Percentiles rank a stretch among this genome's conserved stretches.
Evolutionary conservation across 2,797 vertebrate species (phyloP).

Genomic region (Malacoctenus gilli): DNA sequence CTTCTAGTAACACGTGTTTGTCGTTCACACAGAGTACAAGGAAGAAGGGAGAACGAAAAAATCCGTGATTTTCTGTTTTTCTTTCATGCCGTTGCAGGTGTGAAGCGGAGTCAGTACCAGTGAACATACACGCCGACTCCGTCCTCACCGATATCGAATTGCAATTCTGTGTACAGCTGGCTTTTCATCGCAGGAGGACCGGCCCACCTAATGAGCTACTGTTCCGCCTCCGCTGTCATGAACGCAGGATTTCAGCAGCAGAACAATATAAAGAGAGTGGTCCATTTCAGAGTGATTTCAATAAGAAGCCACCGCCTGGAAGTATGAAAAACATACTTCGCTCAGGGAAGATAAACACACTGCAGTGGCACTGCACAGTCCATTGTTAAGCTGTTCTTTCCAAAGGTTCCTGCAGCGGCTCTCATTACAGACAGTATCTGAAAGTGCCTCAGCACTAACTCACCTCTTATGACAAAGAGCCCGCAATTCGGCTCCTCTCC

Average conservation of each 20-base stretch:
- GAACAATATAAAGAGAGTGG: slow-evolving; percentile 31
- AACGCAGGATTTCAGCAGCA: slow-evolving; percentile 37
- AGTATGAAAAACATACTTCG: slow-evolving; percentile 35
- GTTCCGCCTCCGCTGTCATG: slow-evolving; percentile 24
- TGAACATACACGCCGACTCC: slow-evolving; percentile 18
- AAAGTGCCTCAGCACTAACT: slow-evolving; percentile 34
- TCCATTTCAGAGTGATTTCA: slow-evolving; percentile 42
- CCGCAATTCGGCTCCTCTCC: slow-evolving; percentile 42
- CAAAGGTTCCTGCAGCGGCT: slow-evolving; percentile 54
- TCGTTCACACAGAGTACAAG: slow-evolving; percentile 19
- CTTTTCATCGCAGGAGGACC: slow-evolving; percentile 40
- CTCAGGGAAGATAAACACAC: slow-evolving; percentile 53
- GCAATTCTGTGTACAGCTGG: slow-evolving; percentile 45
- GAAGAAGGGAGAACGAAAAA: neutral
- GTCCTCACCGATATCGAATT: slow-evolving; percentile 28
- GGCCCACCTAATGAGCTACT: slow-evolving; percentile 25
- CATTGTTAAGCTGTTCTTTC: slow-evolving; percentile 48
- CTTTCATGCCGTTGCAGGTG: slow-evolving; percentile 39
- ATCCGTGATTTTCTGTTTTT: slow-evolving; percentile 10
- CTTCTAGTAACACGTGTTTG: slow-evolving; percentile 29
- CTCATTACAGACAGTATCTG: slow-evolving; percentile 58
- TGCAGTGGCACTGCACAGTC: slow-evolving; percentile 35
- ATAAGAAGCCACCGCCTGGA: slow-evolving; percentile 48
- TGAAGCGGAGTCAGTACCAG: slow-evolving; percentile 14
- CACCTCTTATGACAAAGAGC: slow-evolving; percentile 41